These are phyloP conservation scores for Halictus quadricinctus DNA, from an alignment of 2,888 invertebrate genomes.

Conservation along the genomic window DNA sequence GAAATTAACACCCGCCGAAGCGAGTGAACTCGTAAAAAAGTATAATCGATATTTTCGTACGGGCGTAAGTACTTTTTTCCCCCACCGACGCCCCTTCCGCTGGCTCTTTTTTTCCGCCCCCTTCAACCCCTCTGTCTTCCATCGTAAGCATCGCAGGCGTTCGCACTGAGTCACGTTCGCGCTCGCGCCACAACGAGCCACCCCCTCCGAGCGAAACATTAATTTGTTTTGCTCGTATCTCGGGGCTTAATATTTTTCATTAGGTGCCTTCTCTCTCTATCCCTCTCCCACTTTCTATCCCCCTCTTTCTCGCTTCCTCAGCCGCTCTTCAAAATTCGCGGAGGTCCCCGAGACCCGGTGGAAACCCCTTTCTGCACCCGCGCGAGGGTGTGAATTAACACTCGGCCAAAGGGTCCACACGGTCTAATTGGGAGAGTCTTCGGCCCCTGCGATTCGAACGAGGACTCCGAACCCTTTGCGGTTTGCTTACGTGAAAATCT, in stretches of 20 bases:
- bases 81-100: not conserved
- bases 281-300: not conserved
- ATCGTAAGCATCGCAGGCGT: constrained; percentile 13
- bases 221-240: constrained; percentile 65
- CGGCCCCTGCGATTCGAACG: not conserved
- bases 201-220: constrained; percentile 58
- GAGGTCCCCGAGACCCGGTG: not conserved
- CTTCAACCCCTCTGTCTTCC: constrained; percentile 11
- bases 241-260: constrained; percentile 68
- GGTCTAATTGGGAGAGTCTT: constrained; percentile 1
- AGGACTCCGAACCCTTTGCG: not conserved
- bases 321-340: not conserved
- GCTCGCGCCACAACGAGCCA: not conserved
- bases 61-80: constrained; percentile 62
- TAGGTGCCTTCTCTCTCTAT: constrained; percentile 49
- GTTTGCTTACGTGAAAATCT: not conserved
- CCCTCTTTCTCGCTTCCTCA: not conserved
- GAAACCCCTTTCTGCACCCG: not conserved
- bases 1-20: constrained; percentile 74
- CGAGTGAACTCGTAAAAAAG: constrained; percentile 71
- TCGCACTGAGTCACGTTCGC: constrained; percentile 35
- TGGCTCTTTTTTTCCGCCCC: not conserved
- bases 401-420: not conserved
- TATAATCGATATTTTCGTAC: constrained; percentile 76
- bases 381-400: constrained; percentile 13